Base-by-base conservation (phyloP, 2,113 vertebrate species). In the Tretioscincus oriximinensis region DNA sequence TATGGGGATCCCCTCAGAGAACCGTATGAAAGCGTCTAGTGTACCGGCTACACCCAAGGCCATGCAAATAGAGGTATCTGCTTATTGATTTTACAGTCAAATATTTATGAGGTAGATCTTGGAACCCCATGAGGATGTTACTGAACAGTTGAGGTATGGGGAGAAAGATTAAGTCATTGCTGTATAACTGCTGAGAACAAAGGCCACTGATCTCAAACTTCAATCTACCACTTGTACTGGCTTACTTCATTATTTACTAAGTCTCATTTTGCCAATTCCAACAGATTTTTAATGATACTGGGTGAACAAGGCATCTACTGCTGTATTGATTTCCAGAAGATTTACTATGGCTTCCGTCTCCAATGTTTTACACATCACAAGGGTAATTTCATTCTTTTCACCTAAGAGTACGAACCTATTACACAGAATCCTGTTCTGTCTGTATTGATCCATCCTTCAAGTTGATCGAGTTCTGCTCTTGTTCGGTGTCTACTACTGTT, bases 1-100 rank as follows among this genome's bases (percentile, higher is more conserved):
- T 3, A 35, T 65, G 91, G 92, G 90, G 88, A 94, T 88, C 80
- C 93, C 93, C 73, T 73, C 1, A 12, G 31, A 74, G 73, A 51
- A 78, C 90, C 91, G 45, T 73, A 83, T 70, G 78, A 82, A 71
- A 64, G 64, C 21, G 29, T 61, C 51, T 64, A 10, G n/a, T 58
- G 60, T 47, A 26, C 0, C 65, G 24, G 11, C 4, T 11, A 89
- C 47, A 28, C 75, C 58, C 6, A 51, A 80, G 81, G 29, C 11
- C 79, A 65, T 80, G 35, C 63, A 26, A 54, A 26, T 45, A 80
- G 58, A 68, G 1, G 14, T 58, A 58, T 58, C 54, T 4, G 41
- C 60, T 47, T 61, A 26, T 4, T 22, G 68, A 71, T 78, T 85
- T 77, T 78, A 70, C 28, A 21, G 22, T 82, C 73, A 82, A 41